Base-by-base conservation (phyloP, 2,113 vertebrate species). In the Cisticola juncidis region DNA sequence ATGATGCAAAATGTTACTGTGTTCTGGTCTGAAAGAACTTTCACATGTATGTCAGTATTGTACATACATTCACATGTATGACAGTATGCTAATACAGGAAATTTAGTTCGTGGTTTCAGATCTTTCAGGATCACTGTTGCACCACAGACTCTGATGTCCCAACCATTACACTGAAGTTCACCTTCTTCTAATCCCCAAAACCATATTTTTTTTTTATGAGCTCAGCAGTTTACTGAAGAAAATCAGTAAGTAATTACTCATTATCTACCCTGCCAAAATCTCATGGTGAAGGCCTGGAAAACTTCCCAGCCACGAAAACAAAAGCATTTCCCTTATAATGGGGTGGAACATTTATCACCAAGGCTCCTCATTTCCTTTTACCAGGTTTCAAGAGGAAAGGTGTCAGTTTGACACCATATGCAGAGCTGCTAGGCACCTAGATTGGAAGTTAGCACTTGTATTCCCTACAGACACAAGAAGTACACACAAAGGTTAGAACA, bases 391-490 rank as follows among this genome's bases (percentile, higher is more conserved):
- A 90, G 76, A 70, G 11, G 54, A 92, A 95, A 96, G 87, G 91
- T 95, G 85, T 90, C 92, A 91, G 79, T 93, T 95, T 96, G 87
- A 95, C 90, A 94, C 85, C 87, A 91, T 91, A 88, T 94, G 91
- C 85, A 88, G 81, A 91, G 85, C 81, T 93, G 84, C 90, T 82
- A 90, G 78, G 54, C 44, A 94, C 74, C 93, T 92, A 76, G 89
- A 72, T 85, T 85, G 54, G 79, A 92, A 93, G 90, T 95, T 95
- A 90, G 87, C 90, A 90, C 94, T 94, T 95, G 5, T 47, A 85
- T 82, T 85, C 93, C 90, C 87, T 62, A 33, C 79, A 85, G 96
- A 83, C 64, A 51, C 71, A 80, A 81, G 53, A 40, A 90, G 62
- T n/a, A 47, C 79, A n/a, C 45, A 82, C 4, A 35, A 90, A 96